phyloP scores from a whole-genome alignment of 2,113 vertebrate genomes.

The Reinhardtius hippoglossoides region DNA sequence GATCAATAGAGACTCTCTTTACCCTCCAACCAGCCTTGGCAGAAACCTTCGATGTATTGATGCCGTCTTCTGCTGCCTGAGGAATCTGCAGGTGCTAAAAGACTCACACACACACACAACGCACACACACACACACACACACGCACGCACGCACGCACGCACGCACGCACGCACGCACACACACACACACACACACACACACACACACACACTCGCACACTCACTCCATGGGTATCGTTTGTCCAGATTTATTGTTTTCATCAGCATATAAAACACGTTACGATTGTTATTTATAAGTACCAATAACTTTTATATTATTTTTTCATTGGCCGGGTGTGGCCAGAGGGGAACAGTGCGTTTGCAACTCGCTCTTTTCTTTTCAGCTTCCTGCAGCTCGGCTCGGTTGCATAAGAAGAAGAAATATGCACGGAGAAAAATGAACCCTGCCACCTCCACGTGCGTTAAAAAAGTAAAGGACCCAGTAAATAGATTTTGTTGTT shows the following conservation, averaged over 20 bases:
- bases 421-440: no score
- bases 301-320: neutral
- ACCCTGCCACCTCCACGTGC: no score
- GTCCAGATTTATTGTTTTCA: slow-evolving; percentile 3
- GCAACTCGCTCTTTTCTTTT: no score
- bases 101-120: neutral
- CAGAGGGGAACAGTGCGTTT: no score
- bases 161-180: neutral
- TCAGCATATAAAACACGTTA: neutral
- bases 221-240: neutral
- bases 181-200: neutral
- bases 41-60: slow-evolving; percentile 58
- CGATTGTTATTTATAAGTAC: neutral
- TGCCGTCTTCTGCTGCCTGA: slow-evolving; percentile 6
- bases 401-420: no score
- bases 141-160: neutral
- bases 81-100: slow-evolving; percentile 1
- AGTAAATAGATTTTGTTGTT: no score
- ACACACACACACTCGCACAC: neutral
- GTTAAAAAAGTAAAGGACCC: no score
- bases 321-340: no score
- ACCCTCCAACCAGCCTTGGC: slow-evolving; percentile 49
- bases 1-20: slow-evolving; percentile 70
- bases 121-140: neutral
- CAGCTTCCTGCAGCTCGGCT: no score